These are phyloP conservation scores for Amblyraja radiata DNA, from an alignment of 2,797 vertebrate genomes.

Conservation along the genomic window DNA sequence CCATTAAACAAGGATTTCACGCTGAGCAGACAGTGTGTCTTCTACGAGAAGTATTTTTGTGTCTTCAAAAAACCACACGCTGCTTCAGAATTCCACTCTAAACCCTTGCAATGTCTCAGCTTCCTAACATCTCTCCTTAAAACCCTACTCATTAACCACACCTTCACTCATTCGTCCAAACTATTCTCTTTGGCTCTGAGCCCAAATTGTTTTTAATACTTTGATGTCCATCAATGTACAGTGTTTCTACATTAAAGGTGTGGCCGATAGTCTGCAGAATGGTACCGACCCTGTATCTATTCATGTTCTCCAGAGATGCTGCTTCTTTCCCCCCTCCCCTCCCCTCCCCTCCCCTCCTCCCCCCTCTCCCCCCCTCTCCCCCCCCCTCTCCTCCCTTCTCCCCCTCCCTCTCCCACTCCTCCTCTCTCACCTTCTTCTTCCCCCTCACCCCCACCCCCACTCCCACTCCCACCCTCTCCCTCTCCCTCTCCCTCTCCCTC, in stretches of 20 bases:
- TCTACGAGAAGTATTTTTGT: not conserved
- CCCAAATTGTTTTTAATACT: not conserved
- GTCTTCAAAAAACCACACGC: not conserved
- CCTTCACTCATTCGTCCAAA: not conserved
- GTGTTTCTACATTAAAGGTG: not conserved
- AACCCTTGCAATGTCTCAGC: not conserved
- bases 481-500: too few relatives aligned
- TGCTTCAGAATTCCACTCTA: not conserved
- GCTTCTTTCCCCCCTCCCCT: too few relatives aligned
- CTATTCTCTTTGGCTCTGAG: not conserved
- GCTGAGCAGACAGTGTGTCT: not conserved
- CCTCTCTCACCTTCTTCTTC: too few relatives aligned
- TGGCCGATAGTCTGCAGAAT: not conserved
- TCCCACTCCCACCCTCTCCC: too few relatives aligned
- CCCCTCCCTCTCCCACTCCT: too few relatives aligned
- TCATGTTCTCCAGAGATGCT: not conserved
- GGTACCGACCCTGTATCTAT: too few relatives aligned
- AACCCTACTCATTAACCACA: not conserved
- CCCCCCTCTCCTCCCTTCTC: too few relatives aligned
- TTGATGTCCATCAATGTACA: not conserved
- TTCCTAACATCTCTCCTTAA: not conserved
- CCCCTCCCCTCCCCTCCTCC: too few relatives aligned
- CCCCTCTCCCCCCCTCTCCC: too few relatives aligned
- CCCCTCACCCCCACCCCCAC: too few relatives aligned
- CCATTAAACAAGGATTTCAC: not conserved